Evolutionary conservation across 2,888 invertebrate genomes (phyloP).

Genomic region (Zygaena filipendulae): DNA sequence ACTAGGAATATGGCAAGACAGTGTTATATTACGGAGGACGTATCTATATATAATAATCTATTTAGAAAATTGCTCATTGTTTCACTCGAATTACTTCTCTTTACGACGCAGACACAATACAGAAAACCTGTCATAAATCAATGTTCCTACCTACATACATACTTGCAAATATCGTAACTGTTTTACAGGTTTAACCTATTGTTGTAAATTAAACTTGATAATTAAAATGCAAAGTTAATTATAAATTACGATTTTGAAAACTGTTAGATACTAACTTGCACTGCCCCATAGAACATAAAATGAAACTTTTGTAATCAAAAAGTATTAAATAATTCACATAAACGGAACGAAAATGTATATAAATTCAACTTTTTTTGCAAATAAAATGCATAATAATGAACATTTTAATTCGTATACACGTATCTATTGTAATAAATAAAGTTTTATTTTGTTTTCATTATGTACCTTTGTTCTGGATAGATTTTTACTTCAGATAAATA

Average conservation of each 20-base stretch:
- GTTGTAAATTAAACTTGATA: slow-evolving; percentile 40
- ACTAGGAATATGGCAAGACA: slow-evolving; percentile 66
- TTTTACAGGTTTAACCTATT: slow-evolving; percentile 44
- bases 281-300: slow-evolving; percentile 31
- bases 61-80: slow-evolving; percentile 66
- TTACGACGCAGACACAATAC: slow-evolving; percentile 63
- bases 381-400: slow-evolving; percentile 27
- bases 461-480: too few species aligned
- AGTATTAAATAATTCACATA: slow-evolving; percentile 28
- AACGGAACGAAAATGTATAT: slow-evolving; percentile 25
- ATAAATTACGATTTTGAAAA: not conserved
- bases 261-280: slow-evolving; percentile 30
- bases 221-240: not conserved
- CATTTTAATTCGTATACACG: slow-evolving; percentile 61
- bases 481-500: too few species aligned
- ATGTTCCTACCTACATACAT: slow-evolving; percentile 43
- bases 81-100: slow-evolving; percentile 55
- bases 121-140: slow-evolving; percentile 56
- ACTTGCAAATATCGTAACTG: slow-evolving; percentile 41
- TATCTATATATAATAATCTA: slow-evolving; percentile 62
- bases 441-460: too few species aligned
- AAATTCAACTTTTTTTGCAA: slow-evolving; percentile 21
- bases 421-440: slow-evolving; percentile 35
- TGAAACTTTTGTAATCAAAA: slow-evolving; percentile 10
- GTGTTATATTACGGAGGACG: slow-evolving; percentile 62